Conservation (phyloP, 2,888 invertebrate species). For the Muscina levida region DNA sequence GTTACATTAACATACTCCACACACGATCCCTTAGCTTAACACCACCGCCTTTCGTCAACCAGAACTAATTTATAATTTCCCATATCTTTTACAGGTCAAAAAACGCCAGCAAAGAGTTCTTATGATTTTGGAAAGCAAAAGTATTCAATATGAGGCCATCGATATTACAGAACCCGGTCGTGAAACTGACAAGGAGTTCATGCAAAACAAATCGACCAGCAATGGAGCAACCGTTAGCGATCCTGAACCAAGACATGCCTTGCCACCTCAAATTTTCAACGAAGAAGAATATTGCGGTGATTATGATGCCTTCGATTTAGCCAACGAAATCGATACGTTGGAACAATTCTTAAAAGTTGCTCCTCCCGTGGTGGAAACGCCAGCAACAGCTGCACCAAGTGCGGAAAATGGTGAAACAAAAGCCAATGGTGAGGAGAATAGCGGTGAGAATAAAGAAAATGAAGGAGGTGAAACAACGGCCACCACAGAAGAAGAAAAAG, state of each 20-base stretch:
- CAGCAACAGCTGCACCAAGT: conserved; percentile 80
- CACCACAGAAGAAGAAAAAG: conserved; percentile 61
- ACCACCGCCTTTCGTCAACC: no score
- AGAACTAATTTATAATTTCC: background rate
- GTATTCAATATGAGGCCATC: conserved; percentile 92
- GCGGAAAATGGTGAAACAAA: conserved; percentile 74
- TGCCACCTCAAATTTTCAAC: conserved; percentile 97
- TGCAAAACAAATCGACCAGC: conserved; percentile 92
- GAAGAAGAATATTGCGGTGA: conserved; percentile 94
- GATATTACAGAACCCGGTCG: conserved; percentile 97
- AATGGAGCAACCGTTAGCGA: conserved; percentile 88
- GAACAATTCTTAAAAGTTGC: conserved; percentile 92
- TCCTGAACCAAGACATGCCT: conserved; percentile 87
- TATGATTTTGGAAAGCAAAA: conserved; percentile 95
- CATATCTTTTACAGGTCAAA: conserved; percentile 88
- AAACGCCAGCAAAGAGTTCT: conserved; percentile 96
- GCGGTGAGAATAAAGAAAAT: conserved; percentile 75
- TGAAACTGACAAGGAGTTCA: conserved; percentile 93
- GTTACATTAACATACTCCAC: no score
- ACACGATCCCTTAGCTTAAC: no score
- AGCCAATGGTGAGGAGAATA: conserved; percentile 72
- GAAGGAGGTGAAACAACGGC: conserved; percentile 65
- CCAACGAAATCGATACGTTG: conserved; percentile 94
- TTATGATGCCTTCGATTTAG: conserved; percentile 94
- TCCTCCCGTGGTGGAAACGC: conserved; percentile 80